Evolutionary conservation across 1,140 invertebrate species (phyloP), one percentile per base, ranked within the genome.

Genomic region (Vanessa tameamea): DNA sequence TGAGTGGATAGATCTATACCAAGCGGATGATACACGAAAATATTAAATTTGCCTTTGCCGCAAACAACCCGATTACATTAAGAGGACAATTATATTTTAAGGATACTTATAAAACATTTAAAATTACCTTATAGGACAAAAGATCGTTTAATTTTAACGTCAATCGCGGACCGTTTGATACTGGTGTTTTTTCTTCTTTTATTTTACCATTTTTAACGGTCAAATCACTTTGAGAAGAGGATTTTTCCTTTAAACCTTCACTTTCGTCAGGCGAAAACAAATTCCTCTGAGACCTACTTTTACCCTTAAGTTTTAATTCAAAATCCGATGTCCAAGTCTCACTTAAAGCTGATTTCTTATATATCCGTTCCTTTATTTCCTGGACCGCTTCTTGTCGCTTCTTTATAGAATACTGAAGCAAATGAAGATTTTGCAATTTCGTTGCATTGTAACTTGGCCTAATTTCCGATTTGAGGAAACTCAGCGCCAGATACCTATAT

Each of bases 381-480:
- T 92, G 88, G 0, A 93, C 92, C 0, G 88, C 85, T n/a, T 93
- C 92, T 53, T 91, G 88, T 4, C 79, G 79, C 65, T 93, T 93
- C 82, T 93, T 93, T 61, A 93, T 93, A 0, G 90, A 89, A 78
- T 93, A 93, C 75, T 93, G 93, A 3, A 93, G 72, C 13, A 92
- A 79, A 81, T 93, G 93, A 6, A 93, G 70, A 53, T 86, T 92
- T 64, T 92, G 93, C 8, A 98, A 87, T 77, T 96, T 96, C 20
- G 94, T 95, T 12, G 97, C 94, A 20, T 95, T 96, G 82, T 97
- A 98, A 84, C 96, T 97, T 1, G 94, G 94, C 64, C 95, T 94
- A 55, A 97, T 93, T 83, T 97, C 95, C 1, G 91, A 93, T 78
- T 93, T 93, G 1, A 93, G 78, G 72, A 93, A 94, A 78, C 91